Evolutionary conservation across 2,113 vertebrate genomes (phyloP).

Genomic region (Nesogale talazaci): DNA sequence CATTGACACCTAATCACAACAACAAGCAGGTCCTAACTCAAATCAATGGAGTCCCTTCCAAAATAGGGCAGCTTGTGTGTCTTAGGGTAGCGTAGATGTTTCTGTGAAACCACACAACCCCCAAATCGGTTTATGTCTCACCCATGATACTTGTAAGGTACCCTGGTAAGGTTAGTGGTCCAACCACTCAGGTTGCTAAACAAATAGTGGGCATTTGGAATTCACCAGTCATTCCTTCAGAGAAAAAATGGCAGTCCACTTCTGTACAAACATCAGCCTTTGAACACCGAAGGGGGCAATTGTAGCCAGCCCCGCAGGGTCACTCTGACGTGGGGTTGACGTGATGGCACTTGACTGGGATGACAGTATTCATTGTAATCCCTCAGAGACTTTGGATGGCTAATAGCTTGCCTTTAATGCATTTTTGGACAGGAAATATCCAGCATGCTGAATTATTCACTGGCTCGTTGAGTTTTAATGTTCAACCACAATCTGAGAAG

Average conservation of each 20-base stretch:
- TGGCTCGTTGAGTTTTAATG: background rate
- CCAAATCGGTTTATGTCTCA: background rate
- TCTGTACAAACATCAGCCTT: background rate
- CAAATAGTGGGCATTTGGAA: background rate
- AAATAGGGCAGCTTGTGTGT: background rate
- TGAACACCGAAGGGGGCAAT: background rate
- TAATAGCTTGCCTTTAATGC: too few species aligned
- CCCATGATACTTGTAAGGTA: background rate
- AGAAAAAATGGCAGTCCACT: background rate
- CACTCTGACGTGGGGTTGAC: background rate
- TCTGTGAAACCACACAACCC: background rate
- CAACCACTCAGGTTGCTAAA: background rate
- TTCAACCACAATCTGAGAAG: background rate
- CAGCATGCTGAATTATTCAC: background rate
- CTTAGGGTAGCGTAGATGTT: background rate
- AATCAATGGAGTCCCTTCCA: too few species aligned
- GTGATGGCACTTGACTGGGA: background rate
- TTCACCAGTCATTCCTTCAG: background rate
- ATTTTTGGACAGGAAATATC: background rate
- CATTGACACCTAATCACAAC: too few species aligned
- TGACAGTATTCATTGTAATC: background rate
- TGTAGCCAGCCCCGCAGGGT: background rate
- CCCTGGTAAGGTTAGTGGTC: background rate
- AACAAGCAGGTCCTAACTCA: too few species aligned
- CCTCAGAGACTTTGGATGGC: background rate